These are phyloP conservation scores for Callithrix jacchus DNA, from an alignment of 2,113 vertebrate species.

Conservation along the genomic window DNA sequence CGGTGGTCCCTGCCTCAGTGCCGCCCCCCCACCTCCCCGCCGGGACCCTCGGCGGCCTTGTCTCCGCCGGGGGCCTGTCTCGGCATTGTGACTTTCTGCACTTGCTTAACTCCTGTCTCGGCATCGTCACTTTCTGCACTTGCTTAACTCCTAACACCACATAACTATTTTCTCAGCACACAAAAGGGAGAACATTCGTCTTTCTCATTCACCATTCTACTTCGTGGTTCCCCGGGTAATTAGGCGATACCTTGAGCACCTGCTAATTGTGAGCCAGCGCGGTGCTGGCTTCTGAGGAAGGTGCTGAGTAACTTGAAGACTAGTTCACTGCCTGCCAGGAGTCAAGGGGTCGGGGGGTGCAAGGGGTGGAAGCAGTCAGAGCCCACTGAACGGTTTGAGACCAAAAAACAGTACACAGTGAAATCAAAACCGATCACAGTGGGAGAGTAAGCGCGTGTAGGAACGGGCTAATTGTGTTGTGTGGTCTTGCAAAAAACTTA, in stretches of 20 bases:
- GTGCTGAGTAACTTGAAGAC: not conserved
- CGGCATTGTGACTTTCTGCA: no score
- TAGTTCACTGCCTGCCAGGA: not conserved
- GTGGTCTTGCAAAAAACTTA: not conserved
- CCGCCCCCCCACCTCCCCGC: not conserved
- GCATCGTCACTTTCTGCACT: no score
- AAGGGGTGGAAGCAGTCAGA: not conserved
- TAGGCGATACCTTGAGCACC: not conserved
- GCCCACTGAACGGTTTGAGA: no score
- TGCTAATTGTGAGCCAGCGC: not conserved
- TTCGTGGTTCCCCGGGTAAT: not conserved
- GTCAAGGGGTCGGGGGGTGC: not conserved
- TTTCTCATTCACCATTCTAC: not conserved
- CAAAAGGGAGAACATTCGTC: not conserved
- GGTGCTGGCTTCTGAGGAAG: not conserved
- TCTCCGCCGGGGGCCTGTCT: not conserved
- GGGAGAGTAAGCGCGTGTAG: no score
- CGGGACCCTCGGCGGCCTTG: not conserved
- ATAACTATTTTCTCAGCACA: not conserved
- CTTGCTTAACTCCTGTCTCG: not conserved
- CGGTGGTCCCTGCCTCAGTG: no score
- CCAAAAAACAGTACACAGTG: accelerated
- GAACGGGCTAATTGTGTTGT: not conserved
- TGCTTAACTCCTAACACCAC: not conserved
- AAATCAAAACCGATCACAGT: not conserved